Conservation (phyloP, 2,888 invertebrate species). For the Dryocosmus kuriphilus region DNA sequence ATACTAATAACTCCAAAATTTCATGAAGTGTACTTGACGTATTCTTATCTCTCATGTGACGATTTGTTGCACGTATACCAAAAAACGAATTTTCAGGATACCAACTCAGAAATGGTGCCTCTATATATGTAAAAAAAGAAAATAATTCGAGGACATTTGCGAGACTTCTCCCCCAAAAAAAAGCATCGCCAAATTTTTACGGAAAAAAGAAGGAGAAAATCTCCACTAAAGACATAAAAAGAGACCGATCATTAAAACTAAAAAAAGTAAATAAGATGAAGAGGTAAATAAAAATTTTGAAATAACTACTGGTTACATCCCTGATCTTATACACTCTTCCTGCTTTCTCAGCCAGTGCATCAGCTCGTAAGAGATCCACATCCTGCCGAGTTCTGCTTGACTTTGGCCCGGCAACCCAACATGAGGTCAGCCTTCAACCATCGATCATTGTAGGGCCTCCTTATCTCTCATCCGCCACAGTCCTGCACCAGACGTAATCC, state of each 20-base stretch:
- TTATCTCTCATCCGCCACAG: constrained; percentile 1
- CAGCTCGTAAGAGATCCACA: not conserved
- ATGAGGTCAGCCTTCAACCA: constrained; percentile 8
- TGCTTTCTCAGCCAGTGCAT: constrained; percentile 3
- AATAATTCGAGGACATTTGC: too few species aligned
- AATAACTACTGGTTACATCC: not conserved
- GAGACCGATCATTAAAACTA: not conserved
- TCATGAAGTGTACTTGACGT: too few species aligned
- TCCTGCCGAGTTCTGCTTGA: not conserved
- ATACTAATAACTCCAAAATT: too few species aligned
- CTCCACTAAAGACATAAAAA: not conserved
- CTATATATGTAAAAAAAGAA: too few species aligned
- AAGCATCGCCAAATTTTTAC: too few species aligned
- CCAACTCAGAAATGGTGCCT: too few species aligned
- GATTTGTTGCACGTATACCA: too few species aligned
- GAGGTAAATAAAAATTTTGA: not conserved
- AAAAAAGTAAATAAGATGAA: not conserved
- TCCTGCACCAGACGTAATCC: not conserved
- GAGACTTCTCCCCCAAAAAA: too few species aligned
- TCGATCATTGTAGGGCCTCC: not conserved
- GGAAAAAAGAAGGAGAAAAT: too few species aligned
- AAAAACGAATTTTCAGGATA: too few species aligned
- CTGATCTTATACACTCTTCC: not conserved
- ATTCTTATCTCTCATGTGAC: too few species aligned
- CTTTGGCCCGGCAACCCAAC: not conserved